Conservation (phyloP, 2,113 vertebrate species). For the Prochilodus magdalenae region DNA sequence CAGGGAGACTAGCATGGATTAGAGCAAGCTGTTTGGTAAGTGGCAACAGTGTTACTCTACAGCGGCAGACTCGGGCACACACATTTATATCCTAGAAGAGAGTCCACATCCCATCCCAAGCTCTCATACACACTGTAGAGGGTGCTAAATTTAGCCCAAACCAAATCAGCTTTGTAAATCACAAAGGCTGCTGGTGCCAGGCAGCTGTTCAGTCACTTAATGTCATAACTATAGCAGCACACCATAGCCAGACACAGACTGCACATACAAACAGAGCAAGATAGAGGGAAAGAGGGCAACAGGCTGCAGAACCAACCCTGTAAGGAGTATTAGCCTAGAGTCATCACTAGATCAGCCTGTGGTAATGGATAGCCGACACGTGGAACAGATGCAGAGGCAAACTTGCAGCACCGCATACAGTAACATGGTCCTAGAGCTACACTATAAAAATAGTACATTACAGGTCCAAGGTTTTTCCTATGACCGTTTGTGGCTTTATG, state of each 20-base stretch:
- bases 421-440: not conserved
- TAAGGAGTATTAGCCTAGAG: not conserved
- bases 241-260: not conserved
- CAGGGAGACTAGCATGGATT: not conserved
- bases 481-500: no score
- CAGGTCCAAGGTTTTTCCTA: not conserved
- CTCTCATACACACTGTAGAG: not conserved
- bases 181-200: conserved; percentile 8
- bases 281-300: not conserved
- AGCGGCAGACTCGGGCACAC: conserved; percentile 7
- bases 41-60: conserved; percentile 10
- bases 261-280: not conserved
- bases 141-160: conserved; percentile 14
- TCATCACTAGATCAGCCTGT: not conserved
- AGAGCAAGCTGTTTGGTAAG: not conserved
- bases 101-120: conserved; percentile 11
- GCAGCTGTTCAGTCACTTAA: not conserved
- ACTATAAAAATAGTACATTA: not conserved
- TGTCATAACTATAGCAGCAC: not conserved
- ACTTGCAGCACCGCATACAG: conserved; percentile 21
- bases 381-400: conserved; percentile 14
- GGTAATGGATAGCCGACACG: not conserved
- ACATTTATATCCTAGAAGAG: conserved; percentile 13
- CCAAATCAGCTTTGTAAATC: conserved; percentile 34
- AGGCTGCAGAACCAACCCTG: not conserved